Evolutionary conservation across 1,140 invertebrate species (phyloP).

Genomic region (Pseudachorutes palmiensis): DNA sequence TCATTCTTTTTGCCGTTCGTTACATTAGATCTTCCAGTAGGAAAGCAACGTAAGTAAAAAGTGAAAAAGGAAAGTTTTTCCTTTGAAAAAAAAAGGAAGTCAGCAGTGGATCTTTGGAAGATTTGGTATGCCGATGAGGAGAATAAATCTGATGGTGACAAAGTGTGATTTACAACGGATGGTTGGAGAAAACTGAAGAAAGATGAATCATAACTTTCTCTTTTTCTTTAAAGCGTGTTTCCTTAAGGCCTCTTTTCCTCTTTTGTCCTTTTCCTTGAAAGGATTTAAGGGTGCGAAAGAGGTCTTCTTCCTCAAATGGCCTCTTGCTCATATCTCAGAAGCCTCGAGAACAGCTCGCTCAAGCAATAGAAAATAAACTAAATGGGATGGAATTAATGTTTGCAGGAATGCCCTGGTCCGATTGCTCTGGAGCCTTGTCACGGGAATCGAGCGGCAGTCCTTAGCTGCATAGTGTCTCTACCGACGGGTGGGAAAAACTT

Average conservation of each 20-base stretch:
- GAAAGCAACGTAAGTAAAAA: neutral
- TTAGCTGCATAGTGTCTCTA: slow-evolving; percentile 80
- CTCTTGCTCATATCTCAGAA: neutral
- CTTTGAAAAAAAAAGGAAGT: neutral
- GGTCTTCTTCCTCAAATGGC: neutral
- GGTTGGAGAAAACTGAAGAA: neutral
- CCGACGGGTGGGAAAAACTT: slow-evolving; percentile 68
- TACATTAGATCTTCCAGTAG: neutral
- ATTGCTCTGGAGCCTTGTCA: slow-evolving; percentile 86
- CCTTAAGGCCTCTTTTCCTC: neutral
- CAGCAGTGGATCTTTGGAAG: neutral
- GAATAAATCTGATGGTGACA: slow-evolving; percentile 6
- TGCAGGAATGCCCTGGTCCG: slow-evolving; percentile 71
- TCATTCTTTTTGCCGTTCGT: too few relatives aligned
- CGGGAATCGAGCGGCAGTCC: slow-evolving; percentile 80
- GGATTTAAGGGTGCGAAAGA: too few relatives aligned
- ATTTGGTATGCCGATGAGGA: neutral
- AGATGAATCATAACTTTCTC: slow-evolving; percentile 6
- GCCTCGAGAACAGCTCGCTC: too few relatives aligned
- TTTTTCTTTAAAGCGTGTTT: neutral
- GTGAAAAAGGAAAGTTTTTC: neutral
- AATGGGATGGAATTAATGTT: slow-evolving; percentile 25
- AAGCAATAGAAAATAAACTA: slow-evolving; percentile 37
- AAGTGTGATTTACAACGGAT: slow-evolving; percentile 9
- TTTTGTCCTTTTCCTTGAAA: neutral